A percentile compares a stretch with the other conserved stretches of the same genome.
Evolutionary conservation across 2,113 vertebrate species (phyloP).

Genomic region (Myotis davidii): DNA sequence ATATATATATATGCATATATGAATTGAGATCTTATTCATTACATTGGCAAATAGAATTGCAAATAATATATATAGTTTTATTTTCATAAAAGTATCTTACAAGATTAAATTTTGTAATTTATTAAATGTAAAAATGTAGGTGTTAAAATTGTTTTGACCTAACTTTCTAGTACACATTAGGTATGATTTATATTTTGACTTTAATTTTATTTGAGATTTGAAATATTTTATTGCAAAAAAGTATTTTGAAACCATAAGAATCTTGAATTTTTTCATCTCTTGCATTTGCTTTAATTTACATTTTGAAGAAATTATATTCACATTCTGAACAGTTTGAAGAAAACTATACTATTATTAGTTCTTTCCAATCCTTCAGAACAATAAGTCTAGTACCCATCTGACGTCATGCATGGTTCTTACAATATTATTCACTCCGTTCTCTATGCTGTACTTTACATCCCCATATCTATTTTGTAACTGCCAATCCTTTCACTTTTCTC

Average conservation of each 20-base stretch:
- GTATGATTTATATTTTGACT: background rate
- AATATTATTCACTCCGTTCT: background rate
- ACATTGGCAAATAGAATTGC: background rate
- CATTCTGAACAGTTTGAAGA: background rate
- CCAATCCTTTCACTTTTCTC: background rate
- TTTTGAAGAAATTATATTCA: background rate
- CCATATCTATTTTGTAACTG: background rate
- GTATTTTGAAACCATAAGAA: background rate
- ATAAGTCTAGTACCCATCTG: background rate
- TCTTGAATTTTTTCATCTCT: background rate
- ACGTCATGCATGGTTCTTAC: background rate
- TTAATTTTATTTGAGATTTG: background rate
- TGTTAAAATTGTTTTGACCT: constrained; percentile 37
- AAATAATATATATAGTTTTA: background rate
- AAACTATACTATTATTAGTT: background rate
- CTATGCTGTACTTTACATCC: background rate
- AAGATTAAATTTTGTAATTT: background rate
- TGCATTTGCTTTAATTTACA: background rate
- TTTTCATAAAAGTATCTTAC: background rate
- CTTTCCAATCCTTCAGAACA: background rate
- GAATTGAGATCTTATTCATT: background rate
- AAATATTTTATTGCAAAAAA: constrained; percentile 15
- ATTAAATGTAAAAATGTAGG: background rate
- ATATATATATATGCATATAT: background rate
- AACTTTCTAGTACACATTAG: constrained; percentile 31